Conservation (phyloP, 2,888 invertebrate genomes). For the Ichneumoninae sp. region DNA sequence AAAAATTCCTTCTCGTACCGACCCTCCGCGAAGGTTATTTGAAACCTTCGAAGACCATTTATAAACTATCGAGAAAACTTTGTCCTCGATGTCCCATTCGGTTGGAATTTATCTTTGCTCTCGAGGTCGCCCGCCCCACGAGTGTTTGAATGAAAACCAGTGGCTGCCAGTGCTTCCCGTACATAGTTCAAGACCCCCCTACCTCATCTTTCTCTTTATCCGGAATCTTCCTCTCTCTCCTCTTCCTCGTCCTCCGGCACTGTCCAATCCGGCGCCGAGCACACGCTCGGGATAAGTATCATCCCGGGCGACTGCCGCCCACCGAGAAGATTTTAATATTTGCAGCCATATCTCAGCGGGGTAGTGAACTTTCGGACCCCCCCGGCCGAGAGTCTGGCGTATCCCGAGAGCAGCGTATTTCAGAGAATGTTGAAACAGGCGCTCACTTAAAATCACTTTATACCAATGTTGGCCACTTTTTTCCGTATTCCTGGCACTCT, state of each 20-base stretch:
- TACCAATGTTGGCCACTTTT: slow-evolving; percentile 77
- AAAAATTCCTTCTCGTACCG: slow-evolving; percentile 30
- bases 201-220: slow-evolving; percentile 38
- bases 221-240: not conserved
- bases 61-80: slow-evolving; percentile 32
- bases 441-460: slow-evolving; percentile 81
- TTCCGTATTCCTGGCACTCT: slow-evolving; percentile 61
- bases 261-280: slow-evolving; percentile 25
- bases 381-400: slow-evolving; percentile 68
- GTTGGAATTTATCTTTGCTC: slow-evolving; percentile 42
- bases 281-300: slow-evolving; percentile 41
- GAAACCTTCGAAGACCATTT: slow-evolving; percentile 42
- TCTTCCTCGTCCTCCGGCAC: slow-evolving; percentile 8
- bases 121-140: slow-evolving; percentile 28
- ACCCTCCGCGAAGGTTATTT: slow-evolving; percentile 20
- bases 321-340: slow-evolving; percentile 80
- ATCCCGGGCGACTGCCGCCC: slow-evolving; percentile 48
- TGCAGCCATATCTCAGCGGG: slow-evolving; percentile 79
- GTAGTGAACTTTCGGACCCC: slow-evolving; percentile 73
- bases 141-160: slow-evolving; percentile 42
- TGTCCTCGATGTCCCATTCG: slow-evolving; percentile 26
- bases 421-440: slow-evolving; percentile 64
- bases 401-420: slow-evolving; percentile 21
- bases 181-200: slow-evolving; percentile 46
- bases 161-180: slow-evolving; percentile 39